Conservation (phyloP, 2,113 vertebrate species). For the Sitta europaea region DNA sequence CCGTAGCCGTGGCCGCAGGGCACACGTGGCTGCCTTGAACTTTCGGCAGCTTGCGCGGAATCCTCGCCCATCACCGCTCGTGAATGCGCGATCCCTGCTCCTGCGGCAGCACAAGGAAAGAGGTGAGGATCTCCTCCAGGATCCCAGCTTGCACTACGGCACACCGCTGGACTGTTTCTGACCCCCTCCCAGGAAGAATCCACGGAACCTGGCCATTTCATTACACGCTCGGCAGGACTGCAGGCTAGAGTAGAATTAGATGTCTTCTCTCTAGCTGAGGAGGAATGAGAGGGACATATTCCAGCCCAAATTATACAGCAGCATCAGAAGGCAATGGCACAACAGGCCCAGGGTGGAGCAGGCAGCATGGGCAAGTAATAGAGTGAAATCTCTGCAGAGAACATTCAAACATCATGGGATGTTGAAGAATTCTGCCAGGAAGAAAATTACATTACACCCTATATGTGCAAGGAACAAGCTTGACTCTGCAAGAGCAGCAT, state of each 20-base stretch:
- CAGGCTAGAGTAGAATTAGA: not conserved
- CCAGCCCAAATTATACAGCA: not conserved
- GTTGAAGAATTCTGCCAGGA: too few relatives aligned
- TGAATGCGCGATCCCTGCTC: not conserved
- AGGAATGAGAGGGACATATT: not conserved
- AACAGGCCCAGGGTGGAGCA: not conserved
- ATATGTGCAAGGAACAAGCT: not conserved
- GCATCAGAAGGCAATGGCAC: not conserved
- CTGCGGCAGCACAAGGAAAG: rapidly evolving
- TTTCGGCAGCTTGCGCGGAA: not conserved
- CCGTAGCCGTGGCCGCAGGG: rapidly evolving
- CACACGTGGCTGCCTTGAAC: not conserved
- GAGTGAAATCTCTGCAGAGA: not conserved
- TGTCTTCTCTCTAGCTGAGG: not conserved
- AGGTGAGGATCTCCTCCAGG: not conserved
- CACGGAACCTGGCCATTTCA: not conserved
- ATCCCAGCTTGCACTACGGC: rapidly evolving
- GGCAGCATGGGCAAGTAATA: not conserved
- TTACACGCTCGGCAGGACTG: not conserved
- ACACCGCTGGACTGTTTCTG: not conserved
- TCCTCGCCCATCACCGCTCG: rapidly evolving
- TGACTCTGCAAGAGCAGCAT: not conserved
- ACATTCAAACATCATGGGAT: not conserved
- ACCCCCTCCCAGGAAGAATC: not conserved
- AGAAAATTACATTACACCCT: not conserved